These are phyloP conservation scores for Agrotis clavis DNA, from an alignment of 2,888 invertebrate species.

Conservation along the genomic window DNA sequence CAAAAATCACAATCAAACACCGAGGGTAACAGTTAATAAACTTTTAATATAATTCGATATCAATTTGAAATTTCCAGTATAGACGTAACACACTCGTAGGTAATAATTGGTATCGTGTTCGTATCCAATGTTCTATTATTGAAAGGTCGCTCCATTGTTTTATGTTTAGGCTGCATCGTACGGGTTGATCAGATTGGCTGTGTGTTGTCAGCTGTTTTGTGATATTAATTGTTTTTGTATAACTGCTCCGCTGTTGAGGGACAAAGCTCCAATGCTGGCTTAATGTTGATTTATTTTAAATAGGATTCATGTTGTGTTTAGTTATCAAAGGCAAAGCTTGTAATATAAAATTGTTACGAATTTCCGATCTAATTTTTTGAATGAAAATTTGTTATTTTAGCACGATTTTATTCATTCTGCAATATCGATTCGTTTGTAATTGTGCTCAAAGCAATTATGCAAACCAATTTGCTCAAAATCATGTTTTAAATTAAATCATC, in stretches of 20 bases:
- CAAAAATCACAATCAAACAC: slow-evolving; percentile 60
- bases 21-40: slow-evolving; percentile 48
- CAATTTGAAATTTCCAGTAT: slow-evolving; percentile 61
- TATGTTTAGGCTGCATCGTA: slow-evolving; percentile 49
- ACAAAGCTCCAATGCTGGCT: neutral
- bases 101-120: slow-evolving; percentile 68
- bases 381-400: slow-evolving; percentile 4
- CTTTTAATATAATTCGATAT: slow-evolving; percentile 58
- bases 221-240: slow-evolving; percentile 53
- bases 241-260: slow-evolving; percentile 17
- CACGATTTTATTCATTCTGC: neutral
- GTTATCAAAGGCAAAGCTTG: slow-evolving; percentile 23
- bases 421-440: neutral
- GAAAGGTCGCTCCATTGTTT: slow-evolving; percentile 61
- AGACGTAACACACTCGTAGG: slow-evolving; percentile 46
- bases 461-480: neutral
- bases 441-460: neutral
- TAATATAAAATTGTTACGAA: neutral
- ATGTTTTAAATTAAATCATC: slow-evolving; percentile 1
- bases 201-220: slow-evolving; percentile 56
- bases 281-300: slow-evolving; percentile 49
- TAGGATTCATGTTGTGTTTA: slow-evolving; percentile 30
- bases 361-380: slow-evolving; percentile 29
- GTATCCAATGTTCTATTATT: slow-evolving; percentile 58
- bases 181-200: slow-evolving; percentile 53